Base-by-base conservation (phyloP, 2,888 invertebrate genomes). In the Ennomos fuscantarius region DNA sequence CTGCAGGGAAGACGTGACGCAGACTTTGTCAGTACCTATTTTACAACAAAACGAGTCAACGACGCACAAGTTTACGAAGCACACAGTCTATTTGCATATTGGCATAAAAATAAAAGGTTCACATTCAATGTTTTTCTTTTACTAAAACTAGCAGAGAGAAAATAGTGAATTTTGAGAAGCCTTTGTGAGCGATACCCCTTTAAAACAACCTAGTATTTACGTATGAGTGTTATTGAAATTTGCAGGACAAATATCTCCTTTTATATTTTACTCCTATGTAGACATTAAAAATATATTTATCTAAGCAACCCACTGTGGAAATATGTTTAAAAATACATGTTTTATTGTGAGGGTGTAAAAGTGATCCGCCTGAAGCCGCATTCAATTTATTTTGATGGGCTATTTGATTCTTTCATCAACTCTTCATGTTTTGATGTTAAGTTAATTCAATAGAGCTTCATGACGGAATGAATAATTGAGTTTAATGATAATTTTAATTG, bases 371-470 rank as follows among this genome's bases (percentile, higher is more conserved):
- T 43, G 50, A 55, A 68, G 63, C 66, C 66, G 66, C 61, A 65
- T 70, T 63, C 68, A 64, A 68, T 72, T 73, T 65, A 61, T 63
- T 69, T 71, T 75, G 77, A 70, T 72, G 62, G 63, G 32, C 61
- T 60, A 62, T 66, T 60, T 65, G 66, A 68, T 62, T 47, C 45
- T 36, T 39, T 47, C 39, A 47, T 47, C 39, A 37, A 47, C 46
- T 46, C 24, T 24, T 12, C 32, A 11, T 37, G 24, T 47, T 46
- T 46, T 8, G 37, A 11, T 12, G 39, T 47, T 39, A 5, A 39
- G 10, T 39, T 39, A 5, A 39, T 39, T 39, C 31, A 11, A 50
- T 41, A 40, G 33, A 24, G 24, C 24, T 24, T 24, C 6, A 24
- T 24, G 24, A 24, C 6, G 24, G 6, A 24, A 24, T 24, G 24